Evolutionary conservation across 2,113 vertebrate species (phyloP).

Genomic region (Holacanthus passer): DNA sequence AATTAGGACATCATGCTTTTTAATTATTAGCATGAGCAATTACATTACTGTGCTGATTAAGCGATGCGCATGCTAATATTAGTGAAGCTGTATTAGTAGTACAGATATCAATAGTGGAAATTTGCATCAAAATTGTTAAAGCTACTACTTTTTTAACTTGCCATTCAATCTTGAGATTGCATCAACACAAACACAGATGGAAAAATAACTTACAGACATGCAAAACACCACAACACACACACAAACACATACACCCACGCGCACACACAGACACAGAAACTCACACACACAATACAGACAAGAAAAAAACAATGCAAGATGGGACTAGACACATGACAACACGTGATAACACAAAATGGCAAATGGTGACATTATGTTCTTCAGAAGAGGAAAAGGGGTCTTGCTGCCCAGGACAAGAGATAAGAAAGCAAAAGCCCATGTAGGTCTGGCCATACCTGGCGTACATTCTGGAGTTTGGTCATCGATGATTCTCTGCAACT

Average conservation of each 20-base stretch:
- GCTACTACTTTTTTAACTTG: constrained; percentile 27
- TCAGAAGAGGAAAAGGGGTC: constrained; percentile 84
- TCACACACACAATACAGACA: constrained; percentile 25
- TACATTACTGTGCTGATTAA: constrained; percentile 23
- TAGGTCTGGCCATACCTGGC: constrained; percentile 92
- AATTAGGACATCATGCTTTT: constrained; percentile 26
- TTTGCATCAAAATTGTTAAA: constrained; percentile 32
- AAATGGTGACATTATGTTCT: constrained; percentile 65
- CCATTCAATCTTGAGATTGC: constrained; percentile 96
- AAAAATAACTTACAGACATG: constrained; percentile 35
- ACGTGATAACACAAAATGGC: constrained; percentile 67
- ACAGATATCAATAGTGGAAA: constrained; percentile 9
- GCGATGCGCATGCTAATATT: constrained; percentile 49
- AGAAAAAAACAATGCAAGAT: constrained; percentile 72
- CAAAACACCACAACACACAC: constrained; percentile 31
- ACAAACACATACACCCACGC: constrained; percentile 26
- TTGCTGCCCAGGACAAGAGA: constrained; percentile 76
- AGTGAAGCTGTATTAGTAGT: constrained; percentile 65
- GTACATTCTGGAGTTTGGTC: constrained; percentile 90
- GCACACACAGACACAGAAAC: constrained; percentile 24
- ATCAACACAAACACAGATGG: constrained; percentile 75
- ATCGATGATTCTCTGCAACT: constrained; percentile 95
- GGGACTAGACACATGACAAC: constrained; percentile 82
- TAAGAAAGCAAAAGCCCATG: constrained; percentile 67
- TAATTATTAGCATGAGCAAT: constrained; percentile 35